Evolutionary conservation across 2,888 invertebrate genomes (phyloP), one percentile per base, ranked within the genome.

Genomic region (Noctua comes): DNA sequence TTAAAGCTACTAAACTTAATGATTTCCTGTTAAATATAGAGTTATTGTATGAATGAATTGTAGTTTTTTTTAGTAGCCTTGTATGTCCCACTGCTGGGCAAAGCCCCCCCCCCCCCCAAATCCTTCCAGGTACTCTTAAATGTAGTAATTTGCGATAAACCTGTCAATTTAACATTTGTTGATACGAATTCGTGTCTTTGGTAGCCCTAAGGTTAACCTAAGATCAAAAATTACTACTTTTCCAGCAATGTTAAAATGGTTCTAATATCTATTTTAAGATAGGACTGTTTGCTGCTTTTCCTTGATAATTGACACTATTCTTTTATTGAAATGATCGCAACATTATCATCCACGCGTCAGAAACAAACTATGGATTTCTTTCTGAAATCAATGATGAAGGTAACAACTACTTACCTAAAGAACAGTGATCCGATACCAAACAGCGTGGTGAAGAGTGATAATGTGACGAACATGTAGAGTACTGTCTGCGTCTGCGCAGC

Each of bases 401-500:
- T 31, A 16, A 43, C 31, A 43, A n/a, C 31, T 5, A 77, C 85
- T 95, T 89, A 98, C 98, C 96, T 95, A 7, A 98, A 95, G 82
- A 98, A 97, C n/a, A 98, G 94, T 27, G 97, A 97, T n/a, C 98
- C 98, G 65, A 97, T 91, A 0, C 95, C 96, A 36, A 97, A 97
- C 13, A 98, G 92, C 0, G 98, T 97, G 0, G 97, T 95, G 83
- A 98, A 96, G 70, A 98, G 96, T 0, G 98, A 97, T 72, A 98
- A 90, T 80, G 98, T 98, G 5, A 97, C 97, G 85, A 98, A 95
- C 90, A 98, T 97, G 85, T 98, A 97, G 87, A 98, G 98, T 76
- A 98, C 97, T 0, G 98, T 98, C 91, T 98, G 98, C 0, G 98
- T 98, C 91, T 98, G 98, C 24, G 98, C 97, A 3, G 98, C 98